phyloP scores from a whole-genome alignment of 2,797 vertebrate genomes.

The Sebastes matsubarae region DNA sequence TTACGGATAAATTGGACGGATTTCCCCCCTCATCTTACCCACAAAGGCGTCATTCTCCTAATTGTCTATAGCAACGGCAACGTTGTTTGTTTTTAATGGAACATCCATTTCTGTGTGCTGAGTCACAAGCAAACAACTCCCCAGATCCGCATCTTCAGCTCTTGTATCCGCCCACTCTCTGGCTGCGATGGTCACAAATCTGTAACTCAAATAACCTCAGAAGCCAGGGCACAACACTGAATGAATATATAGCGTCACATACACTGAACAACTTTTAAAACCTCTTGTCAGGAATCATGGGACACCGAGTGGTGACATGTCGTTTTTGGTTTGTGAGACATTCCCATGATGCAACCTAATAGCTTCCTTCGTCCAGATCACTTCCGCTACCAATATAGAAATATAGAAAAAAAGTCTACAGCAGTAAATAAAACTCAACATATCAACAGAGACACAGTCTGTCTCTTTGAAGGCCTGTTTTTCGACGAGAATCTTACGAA shows the following conservation, averaged over 20 bases:
- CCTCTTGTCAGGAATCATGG: neutral
- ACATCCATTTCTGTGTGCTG: constrained; percentile 52
- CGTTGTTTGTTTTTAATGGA: constrained; percentile 56
- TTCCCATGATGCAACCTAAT: constrained; percentile 6
- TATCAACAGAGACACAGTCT: neutral
- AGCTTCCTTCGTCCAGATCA: neutral
- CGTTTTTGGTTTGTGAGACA: neutral
- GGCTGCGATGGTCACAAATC: neutral
- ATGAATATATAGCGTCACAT: neutral
- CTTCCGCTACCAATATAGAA: constrained; percentile 27
- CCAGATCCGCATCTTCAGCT: constrained; percentile 5
- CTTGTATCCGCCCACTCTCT: neutral
- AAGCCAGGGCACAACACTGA: neutral
- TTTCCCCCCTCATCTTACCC: constrained; percentile 11
- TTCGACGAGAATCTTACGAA: constrained; percentile 63
- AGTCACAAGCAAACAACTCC: constrained; percentile 52
- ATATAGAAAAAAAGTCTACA: neutral
- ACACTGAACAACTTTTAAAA: neutral
- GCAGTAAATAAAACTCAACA: constrained; percentile 27
- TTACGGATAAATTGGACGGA: constrained; percentile 6
- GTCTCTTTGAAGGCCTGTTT: constrained; percentile 41
- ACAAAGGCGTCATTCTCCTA: constrained; percentile 60
- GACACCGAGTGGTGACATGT: neutral
- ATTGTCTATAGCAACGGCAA: constrained; percentile 51
- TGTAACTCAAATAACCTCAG: neutral